Conservation (phyloP, 2,797 vertebrate genomes). For the Valencia hispanica region DNA sequence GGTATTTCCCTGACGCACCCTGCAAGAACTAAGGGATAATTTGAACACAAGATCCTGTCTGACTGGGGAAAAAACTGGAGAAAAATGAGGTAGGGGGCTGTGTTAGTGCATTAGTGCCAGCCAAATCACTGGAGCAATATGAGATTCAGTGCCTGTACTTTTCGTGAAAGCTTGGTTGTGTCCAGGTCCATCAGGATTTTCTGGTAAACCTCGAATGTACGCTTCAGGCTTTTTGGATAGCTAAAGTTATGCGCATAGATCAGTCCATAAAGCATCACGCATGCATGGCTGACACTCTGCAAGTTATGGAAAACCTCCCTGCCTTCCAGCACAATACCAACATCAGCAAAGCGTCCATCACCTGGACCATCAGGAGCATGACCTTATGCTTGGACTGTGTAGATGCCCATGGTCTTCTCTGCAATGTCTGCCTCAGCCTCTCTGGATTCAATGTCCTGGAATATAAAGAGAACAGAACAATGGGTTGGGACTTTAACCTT, state of each 20-base stretch:
- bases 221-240: no score
- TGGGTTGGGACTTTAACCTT: no score
- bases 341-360: background rate
- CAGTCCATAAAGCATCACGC: no score
- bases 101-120: background rate
- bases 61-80: background rate
- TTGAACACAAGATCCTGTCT: background rate
- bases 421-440: background rate
- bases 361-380: background rate
- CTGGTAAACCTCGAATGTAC: no score
- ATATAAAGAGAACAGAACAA: no score
- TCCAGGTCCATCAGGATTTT: no score
- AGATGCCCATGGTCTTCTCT: background rate
- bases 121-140: no score
- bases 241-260: no score
- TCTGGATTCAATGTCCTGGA: background rate
- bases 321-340: conserved; percentile 6
- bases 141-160: no score
- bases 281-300: no score
- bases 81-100: background rate
- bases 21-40: background rate
- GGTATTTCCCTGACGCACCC: background rate
- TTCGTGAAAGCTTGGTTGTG: no score
- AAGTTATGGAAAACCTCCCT: no score
- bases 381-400: background rate